These are phyloP conservation scores for Mesorhabditis spiculigera DNA, from an alignment of 2,888 invertebrate genomes.

Conservation along the genomic window DNA sequence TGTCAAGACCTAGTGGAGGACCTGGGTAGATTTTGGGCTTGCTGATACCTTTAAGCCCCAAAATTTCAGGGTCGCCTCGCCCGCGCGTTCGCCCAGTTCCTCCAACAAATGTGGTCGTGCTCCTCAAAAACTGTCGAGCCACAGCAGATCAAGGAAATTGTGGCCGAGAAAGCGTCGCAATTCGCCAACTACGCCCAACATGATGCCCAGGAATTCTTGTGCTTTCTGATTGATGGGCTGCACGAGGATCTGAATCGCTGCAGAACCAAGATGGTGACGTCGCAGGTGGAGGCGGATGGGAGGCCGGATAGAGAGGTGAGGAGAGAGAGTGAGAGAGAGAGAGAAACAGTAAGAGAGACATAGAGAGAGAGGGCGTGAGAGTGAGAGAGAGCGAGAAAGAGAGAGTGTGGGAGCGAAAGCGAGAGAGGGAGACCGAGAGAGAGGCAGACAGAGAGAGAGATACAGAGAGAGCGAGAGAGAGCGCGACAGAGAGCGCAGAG, in stretches of 20 bases:
- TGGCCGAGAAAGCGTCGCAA: conserved; percentile 63
- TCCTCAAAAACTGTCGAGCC: conserved; percentile 61
- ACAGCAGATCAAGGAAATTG: conserved; percentile 61
- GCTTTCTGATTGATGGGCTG: conserved; percentile 61
- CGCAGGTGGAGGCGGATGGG: conserved; percentile 59
- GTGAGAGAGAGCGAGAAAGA: too few species aligned
- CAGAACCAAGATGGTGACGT: conserved; percentile 60
- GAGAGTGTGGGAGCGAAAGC: too few species aligned
- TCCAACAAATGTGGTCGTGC: conserved; percentile 63
- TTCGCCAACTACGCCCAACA: conserved; percentile 65
- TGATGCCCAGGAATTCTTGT: conserved; percentile 66
- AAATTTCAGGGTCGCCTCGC: conserved; percentile 61
- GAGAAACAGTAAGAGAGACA: too few species aligned
- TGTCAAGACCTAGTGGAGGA: conserved; percentile 9
- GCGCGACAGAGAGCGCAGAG: too few species aligned
- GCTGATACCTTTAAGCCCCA: too few species aligned
- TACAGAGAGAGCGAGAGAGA: too few species aligned
- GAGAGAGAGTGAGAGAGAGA: conserved; percentile 5
- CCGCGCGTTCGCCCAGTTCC: conserved; percentile 62
- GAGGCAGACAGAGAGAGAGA: too few species aligned
- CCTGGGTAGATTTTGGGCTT: conserved; percentile 59
- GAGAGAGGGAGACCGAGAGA: too few species aligned
- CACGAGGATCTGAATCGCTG: conserved; percentile 63
- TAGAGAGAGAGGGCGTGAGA: too few species aligned
- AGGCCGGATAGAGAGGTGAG: conserved; percentile 57